Base-by-base conservation (phyloP, 2,888 invertebrate species). In the Coenonympha arcania region DNA sequence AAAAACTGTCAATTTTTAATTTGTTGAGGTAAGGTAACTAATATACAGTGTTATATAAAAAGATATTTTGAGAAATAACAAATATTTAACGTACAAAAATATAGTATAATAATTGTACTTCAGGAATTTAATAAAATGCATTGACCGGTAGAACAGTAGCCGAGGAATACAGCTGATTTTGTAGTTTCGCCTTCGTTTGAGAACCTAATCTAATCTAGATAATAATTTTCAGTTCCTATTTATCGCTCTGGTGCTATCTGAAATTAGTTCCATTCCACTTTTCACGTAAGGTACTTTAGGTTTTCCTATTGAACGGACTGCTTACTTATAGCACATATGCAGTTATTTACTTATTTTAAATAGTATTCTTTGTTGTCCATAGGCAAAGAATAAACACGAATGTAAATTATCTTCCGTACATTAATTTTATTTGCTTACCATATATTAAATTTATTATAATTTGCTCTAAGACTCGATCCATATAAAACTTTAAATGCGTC, bases 151-250 rank as follows among this genome's bases (percentile, higher is more conserved):
- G 5, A 31, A 43, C 6, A 43, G 19, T 28, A 28, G 20, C 26
- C 28, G 28, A 34, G 20, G 28, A 46, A 48, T 41, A 60, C 52
- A 58, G 63, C 64, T 64, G 64, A 66, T 63, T 59, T 50, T 43
- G 55, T 48, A 51, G 57, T 54, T 58, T 56, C 57, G 62, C 67
- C 69, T 67, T 62, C 66, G 64, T 55, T 63, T 59, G 60, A 53
- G 61, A 66, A 67, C 75, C 74, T 76, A 76, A 78, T 79, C 68
- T 69, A 77, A 78, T 79, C 68, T 69, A 73, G 71, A 76, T 79
- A 78, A 80, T 79, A 79, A 82, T 78, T 79, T 78, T 80, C 73
- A 62, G 66, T 64, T 66, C 65, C 56, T 60, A 63, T 63, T 64
- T 63, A 60, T 62, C 59, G 61, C 57, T 55, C 37, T 46, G 49